Evolutionary conservation across 1,140 invertebrate genomes (phyloP).

Genomic region (Maniola jurtina): DNA sequence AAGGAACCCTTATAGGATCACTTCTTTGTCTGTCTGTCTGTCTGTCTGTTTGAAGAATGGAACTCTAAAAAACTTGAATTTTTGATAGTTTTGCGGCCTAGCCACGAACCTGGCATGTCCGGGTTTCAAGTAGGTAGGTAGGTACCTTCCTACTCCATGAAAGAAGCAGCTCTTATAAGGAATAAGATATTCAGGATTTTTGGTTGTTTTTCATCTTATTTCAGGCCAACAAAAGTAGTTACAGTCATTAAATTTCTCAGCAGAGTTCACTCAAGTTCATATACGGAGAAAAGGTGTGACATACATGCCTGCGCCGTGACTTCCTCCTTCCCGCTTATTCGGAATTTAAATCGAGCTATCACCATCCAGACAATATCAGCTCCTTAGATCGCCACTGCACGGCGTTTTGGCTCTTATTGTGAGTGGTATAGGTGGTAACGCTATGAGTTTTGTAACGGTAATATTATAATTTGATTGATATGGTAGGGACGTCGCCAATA

Average conservation of each 20-base stretch:
- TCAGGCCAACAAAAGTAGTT: neutral
- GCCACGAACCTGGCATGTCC: no score
- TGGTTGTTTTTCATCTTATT: neutral
- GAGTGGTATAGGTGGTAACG: slow-evolving; percentile 29
- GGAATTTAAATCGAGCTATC: slow-evolving; percentile 76
- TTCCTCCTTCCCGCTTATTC: slow-evolving; percentile 76
- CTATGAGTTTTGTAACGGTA: slow-evolving; percentile 39
- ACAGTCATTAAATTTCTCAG: slow-evolving; percentile 40
- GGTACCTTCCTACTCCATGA: no score
- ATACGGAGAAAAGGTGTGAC: slow-evolving; percentile 73
- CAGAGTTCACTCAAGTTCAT: slow-evolving; percentile 71
- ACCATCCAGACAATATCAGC: slow-evolving; percentile 50
- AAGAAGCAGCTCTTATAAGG: no score
- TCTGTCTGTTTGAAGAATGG: no score
- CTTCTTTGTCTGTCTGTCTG: no score
- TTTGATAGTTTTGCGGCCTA: no score
- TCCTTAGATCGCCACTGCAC: slow-evolving; percentile 17
- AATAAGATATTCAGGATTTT: no score
- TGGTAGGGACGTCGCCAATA: slow-evolving; percentile 61
- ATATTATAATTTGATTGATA: slow-evolving; percentile 77
- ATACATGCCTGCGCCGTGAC: slow-evolving; percentile 68
- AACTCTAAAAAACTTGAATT: no score
- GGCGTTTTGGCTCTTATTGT: slow-evolving; percentile 42
- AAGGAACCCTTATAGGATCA: no score
- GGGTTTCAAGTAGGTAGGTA: no score